Conservation (phyloP, 2,797 vertebrate genomes). For the Okamejei kenojei region DNA sequence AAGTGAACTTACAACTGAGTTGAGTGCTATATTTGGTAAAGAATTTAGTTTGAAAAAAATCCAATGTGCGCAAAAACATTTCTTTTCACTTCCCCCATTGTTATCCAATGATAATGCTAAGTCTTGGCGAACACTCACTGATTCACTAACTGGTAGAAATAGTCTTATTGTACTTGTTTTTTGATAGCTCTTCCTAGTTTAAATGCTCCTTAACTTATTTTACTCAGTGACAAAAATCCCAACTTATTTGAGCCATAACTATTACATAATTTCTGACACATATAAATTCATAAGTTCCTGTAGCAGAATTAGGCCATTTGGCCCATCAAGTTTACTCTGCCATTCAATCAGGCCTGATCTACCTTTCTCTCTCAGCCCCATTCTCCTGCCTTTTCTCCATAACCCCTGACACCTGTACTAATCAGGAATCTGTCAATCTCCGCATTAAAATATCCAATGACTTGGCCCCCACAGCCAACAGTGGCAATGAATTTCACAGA, state of each 20-base stretch:
- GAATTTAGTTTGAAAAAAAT: background rate
- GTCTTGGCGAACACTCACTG: background rate
- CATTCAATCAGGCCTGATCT: no score
- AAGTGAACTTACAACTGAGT: background rate
- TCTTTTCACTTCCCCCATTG: background rate
- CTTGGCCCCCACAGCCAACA: no score
- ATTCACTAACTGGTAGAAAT: background rate
- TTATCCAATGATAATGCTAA: background rate
- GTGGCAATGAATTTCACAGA: no score
- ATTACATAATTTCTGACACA: background rate
- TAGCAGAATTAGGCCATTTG: no score
- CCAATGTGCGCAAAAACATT: background rate
- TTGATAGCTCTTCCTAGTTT: background rate
- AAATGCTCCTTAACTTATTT: background rate
- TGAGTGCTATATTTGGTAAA: conserved; percentile 5
- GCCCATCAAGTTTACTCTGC: no score
- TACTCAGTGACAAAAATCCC: background rate
- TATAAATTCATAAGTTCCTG: no score
- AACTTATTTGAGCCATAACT: background rate
- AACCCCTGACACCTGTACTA: no score
- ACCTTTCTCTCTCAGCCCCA: no score
- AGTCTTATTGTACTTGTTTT: background rate
- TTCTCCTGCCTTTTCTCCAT: no score
- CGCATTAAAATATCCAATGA: no score
- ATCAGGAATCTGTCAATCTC: no score